Base-by-base conservation (phyloP, 2,888 invertebrate genomes). In the Philereme vetulata region DNA sequence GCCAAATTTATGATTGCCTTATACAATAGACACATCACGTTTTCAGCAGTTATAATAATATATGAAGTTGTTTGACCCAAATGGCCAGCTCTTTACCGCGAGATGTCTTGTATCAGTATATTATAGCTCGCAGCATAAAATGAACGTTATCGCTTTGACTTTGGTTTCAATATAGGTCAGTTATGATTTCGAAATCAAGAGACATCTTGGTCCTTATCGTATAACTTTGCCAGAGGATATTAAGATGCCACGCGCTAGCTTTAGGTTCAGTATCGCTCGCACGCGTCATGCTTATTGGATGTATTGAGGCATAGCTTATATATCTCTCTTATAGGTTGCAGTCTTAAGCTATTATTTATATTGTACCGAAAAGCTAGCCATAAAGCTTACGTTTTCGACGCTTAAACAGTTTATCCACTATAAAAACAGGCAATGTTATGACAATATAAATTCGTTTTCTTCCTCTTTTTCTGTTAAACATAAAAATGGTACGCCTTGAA, bases 321-420 rank as follows among this genome's bases (percentile, higher is more conserved):
- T 21, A 38, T 8, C 48, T 59, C 5, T n/a, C 7, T 5, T 9
- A 4, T 10, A 46, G 46, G 46, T 21, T 21, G 21, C 1, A 21
- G 21, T 21, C 21, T 1, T 21, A 9, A 34, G 3, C 52, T 52
- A 21, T 5, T 32, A 6, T 42, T 8, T 47, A 32, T 33, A 49
- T 52, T 56, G 34, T 49, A 33, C 11, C 35, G 45, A 70, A 68
- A 62, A 70, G 64, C 60, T 67, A 65, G 55, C 65, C 72, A 60
- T 72, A 72, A 75, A 73, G 51, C 51, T 56, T 65, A 69, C 74
- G 72, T 74, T 77, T 72, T 73, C 54, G 55, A 44, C 64, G 72
- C 70, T 79, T 77, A 75, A 77, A 78, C 77, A 75, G 74, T 81
- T 82, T 81, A 80, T 80, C 77, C 75, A 66, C 77, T 72, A 80